Conservation (phyloP, 2,113 vertebrate species). For the Tetraodon nigroviridis region DNA sequence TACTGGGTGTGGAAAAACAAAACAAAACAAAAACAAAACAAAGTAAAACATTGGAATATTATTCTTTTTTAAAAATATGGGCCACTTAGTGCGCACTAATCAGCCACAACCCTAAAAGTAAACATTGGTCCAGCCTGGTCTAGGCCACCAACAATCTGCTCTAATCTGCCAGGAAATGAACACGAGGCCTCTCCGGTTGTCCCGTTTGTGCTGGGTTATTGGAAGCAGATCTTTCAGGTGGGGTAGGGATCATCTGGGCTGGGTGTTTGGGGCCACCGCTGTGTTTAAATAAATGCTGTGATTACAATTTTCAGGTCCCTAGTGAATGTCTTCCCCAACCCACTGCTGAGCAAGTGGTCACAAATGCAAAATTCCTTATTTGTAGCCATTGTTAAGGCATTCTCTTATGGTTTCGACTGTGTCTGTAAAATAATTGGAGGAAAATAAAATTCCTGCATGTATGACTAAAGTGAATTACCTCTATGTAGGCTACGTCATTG, state of each 20-base stretch:
- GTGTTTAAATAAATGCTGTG: background rate
- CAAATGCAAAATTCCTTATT: background rate
- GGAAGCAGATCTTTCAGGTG: background rate
- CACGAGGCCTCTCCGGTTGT: background rate
- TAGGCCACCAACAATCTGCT: background rate
- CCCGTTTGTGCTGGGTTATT: background rate
- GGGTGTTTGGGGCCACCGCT: background rate
- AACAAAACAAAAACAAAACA: conserved; percentile 8
- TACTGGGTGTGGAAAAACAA: conserved; percentile 75
- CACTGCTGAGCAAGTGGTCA: background rate
- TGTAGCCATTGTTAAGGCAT: background rate
- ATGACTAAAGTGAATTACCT: conserved; percentile 70
- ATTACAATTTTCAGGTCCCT: too few relatives aligned
- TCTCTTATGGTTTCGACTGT: background rate
- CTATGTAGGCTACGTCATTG: conserved; percentile 86
- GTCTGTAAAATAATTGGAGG: background rate
- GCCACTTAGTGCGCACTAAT: background rate
- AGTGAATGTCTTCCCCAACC: background rate
- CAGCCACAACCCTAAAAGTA: background rate
- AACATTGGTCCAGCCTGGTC: too few relatives aligned
- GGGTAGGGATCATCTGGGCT: background rate
- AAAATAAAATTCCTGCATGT: background rate
- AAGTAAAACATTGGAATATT: background rate
- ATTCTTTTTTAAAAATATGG: background rate
- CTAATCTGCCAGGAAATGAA: background rate